Percentiles rank a stretch among this genome's conserved stretches.
Evolutionary conservation across 2,797 vertebrate species (phyloP).

Genomic region (Danio jaintianensis): DNA sequence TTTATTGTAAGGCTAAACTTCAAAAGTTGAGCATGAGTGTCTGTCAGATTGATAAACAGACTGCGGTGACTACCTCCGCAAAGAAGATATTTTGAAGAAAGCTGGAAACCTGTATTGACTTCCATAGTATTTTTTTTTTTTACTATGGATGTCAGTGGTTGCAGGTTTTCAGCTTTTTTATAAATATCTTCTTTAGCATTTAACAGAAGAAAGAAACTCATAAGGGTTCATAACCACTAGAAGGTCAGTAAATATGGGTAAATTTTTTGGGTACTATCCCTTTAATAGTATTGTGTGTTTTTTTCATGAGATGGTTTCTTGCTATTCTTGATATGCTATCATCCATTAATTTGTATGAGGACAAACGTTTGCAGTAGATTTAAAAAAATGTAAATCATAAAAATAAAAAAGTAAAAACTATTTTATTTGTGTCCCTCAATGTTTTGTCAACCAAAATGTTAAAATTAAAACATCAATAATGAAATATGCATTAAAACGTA

Average conservation of each 20-base stretch:
- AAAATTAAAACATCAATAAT: no score
- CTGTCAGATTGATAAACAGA: constrained; percentile 22
- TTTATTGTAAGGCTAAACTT: constrained; percentile 11
- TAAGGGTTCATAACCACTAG: no score
- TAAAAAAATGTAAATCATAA: no score
- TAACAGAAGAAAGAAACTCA: no score
- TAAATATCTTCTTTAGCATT: no score
- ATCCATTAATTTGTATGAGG: not conserved
- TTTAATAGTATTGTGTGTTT: not conserved
- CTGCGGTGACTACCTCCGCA: not conserved
- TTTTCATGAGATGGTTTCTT: constrained; percentile 1
- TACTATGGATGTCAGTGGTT: not conserved
- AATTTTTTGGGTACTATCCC: no score
- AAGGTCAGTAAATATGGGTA: no score
- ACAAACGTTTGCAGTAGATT: not conserved
- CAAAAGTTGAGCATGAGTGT: not conserved
- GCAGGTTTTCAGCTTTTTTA: no score
- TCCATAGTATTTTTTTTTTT: not conserved
- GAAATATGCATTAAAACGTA: no score
- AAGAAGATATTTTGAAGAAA: not conserved
- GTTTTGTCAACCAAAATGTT: no score
- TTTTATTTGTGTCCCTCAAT: no score
- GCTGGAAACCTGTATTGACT: not conserved
- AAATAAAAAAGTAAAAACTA: no score
- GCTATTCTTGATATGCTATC: constrained; percentile 10